Evolutionary conservation across 2,113 vertebrate species (phyloP).

Genomic region (Sialia sialis): DNA sequence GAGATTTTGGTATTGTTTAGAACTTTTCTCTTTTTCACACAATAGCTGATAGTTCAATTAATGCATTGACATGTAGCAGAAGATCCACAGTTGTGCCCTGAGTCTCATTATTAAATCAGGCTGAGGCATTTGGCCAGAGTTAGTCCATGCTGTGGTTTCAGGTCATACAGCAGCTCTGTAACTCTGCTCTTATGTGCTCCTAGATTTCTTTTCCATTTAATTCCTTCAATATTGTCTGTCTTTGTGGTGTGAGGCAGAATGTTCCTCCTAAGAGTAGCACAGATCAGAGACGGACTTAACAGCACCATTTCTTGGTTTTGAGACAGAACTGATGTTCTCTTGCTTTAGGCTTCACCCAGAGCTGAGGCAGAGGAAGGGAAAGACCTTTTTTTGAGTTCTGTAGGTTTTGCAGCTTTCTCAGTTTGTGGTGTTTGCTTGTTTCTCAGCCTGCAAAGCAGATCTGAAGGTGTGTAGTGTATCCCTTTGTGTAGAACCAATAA

Average conservation of each 20-base stretch:
- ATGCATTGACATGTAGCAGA: not conserved
- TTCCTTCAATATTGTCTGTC: not conserved
- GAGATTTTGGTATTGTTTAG: not conserved
- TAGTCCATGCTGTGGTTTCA: not conserved
- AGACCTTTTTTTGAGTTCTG: not conserved
- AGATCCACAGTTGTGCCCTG: not conserved
- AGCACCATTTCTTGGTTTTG: not conserved
- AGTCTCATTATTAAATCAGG: not conserved
- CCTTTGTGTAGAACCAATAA: not conserved
- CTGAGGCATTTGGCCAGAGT: not conserved
- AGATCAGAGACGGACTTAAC: not conserved
- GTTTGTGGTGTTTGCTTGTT: not conserved
- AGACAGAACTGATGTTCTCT: not conserved
- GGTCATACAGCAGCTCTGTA: not conserved
- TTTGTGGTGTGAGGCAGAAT: not conserved
- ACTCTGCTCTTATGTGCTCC: not conserved
- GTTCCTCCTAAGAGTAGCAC: not conserved
- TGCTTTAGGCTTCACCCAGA: not conserved
- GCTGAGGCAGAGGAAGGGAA: not conserved
- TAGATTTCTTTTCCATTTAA: not conserved
- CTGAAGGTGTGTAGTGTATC: fast-evolving
- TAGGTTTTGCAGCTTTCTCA: not conserved
- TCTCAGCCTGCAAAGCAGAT: not conserved
- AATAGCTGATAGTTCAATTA: not conserved
- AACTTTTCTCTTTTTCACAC: not conserved